Percentiles rank a stretch among this genome's conserved stretches.
These are phyloP conservation scores for Amblyraja radiata DNA, from an alignment of 2,797 vertebrate species.

Conservation along the genomic window DNA sequence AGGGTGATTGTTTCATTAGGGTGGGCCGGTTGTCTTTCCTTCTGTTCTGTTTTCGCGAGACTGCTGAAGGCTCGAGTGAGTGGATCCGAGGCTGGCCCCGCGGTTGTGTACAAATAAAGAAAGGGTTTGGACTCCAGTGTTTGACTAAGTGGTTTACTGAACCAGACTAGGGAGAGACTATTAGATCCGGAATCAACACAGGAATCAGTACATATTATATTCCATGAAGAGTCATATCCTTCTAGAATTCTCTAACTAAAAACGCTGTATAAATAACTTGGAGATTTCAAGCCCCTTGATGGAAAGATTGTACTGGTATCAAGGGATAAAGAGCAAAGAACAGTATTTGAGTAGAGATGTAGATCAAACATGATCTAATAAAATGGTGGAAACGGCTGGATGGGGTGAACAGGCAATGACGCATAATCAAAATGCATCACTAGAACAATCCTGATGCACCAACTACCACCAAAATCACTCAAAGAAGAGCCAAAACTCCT, in stretches of 20 bases:
- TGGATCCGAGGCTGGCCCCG: too few relatives aligned
- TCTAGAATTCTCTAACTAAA: not conserved
- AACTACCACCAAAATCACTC: not conserved
- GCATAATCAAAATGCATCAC: not conserved
- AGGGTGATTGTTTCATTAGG: too few relatives aligned
- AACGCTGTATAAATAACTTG: not conserved
- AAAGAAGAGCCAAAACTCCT: not conserved
- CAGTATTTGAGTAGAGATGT: not conserved
- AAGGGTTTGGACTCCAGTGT: too few relatives aligned
- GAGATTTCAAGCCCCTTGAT: not conserved
- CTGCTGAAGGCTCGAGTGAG: too few relatives aligned
- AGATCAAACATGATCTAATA: not conserved
- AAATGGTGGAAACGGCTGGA: not conserved
- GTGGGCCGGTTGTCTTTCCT: too few relatives aligned
- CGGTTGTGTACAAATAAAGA: too few relatives aligned
- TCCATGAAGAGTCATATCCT: not conserved
- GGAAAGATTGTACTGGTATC: not conserved
- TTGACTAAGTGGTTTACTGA: too few relatives aligned
- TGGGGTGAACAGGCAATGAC: not conserved
- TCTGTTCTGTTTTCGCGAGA: too few relatives aligned
- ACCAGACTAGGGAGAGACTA: too few relatives aligned
- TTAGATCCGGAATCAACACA: too few relatives aligned
- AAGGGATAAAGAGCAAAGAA: not conserved
- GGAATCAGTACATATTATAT: not conserved
- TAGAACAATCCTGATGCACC: not conserved